These are phyloP conservation scores for Spodoptera littoralis DNA, from an alignment of 2,888 invertebrate genomes.

Conservation along the genomic window DNA sequence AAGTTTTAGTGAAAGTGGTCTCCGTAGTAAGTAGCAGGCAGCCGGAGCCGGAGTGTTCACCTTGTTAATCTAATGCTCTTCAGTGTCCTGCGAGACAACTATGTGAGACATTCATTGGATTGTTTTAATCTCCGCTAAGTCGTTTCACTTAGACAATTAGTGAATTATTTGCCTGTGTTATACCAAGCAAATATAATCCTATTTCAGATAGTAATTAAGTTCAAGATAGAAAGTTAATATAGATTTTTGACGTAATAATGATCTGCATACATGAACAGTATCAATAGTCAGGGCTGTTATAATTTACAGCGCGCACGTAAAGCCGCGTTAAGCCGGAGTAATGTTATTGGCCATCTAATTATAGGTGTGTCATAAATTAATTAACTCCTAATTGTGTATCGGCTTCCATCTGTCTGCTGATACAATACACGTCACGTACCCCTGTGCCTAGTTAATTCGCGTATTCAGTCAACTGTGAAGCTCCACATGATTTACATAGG, in stretches of 20 bases:
- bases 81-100: conserved; percentile 57
- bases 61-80: conserved; percentile 67
- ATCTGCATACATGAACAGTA: conserved; percentile 6
- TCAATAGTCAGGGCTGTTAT: conserved; percentile 61
- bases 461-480: conserved; percentile 58
- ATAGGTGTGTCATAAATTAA: conserved; percentile 80
- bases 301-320: conserved; percentile 63
- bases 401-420: conserved; percentile 68
- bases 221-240: neutral
- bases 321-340: conserved; percentile 66
- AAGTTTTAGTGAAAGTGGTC: conserved; percentile 54
- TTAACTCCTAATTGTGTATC: conserved; percentile 80
- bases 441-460: conserved; percentile 61
- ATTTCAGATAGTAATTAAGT: too few relatives aligned
- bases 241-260: neutral
- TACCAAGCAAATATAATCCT: conserved; percentile 8
- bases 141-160: conserved; percentile 54
- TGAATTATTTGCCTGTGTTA: conserved; percentile 52
- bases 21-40: conserved; percentile 25
- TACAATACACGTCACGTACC: conserved; percentile 55
- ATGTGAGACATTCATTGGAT: conserved; percentile 70
- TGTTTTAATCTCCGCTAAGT: conserved; percentile 65
- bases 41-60: conserved; percentile 63
- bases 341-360: conserved; percentile 78
- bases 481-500: conserved; percentile 59